Evolutionary conservation across 2,113 vertebrate species (phyloP), one percentile per base, ranked within the genome.

Genomic region (Triplophysa siluroides): DNA sequence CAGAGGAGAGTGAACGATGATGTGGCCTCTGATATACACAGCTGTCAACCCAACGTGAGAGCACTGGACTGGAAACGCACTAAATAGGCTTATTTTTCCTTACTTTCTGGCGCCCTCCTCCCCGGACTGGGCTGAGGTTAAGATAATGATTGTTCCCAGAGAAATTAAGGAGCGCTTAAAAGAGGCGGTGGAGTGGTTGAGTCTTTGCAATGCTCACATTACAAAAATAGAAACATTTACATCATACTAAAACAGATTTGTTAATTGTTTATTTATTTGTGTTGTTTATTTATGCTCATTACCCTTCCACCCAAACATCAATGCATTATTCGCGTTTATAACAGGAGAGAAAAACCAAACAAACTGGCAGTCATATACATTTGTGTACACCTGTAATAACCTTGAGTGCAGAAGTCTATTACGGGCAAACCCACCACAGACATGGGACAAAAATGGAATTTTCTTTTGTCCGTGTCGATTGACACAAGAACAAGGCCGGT

Each of bases 401-500:
- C 13, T 52, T 14, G 33, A 69, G 50, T 54, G 45, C 45, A 56
- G 24, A 33, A 9, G 7, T 26, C 26, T 33, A 33, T 74, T 38
- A 38, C 43, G 85, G 78, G 64, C 83, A 54, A 6, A 78, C 84
- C 78, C 82, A 81, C 58, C 52, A 83, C 62, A 73, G 38, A 66
- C 78, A 71, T 76, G 62, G 23, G 58, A 76, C 83, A 74, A 87
- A 89, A 88, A 76, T 38, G 87, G 78, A 87, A 88, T 89, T 90
- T 87, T 84, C 84, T 54, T 87, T 21, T 19, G 29, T 88, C 83
- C 56, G 77, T 54, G 78, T 71, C 90, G 91, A 90, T 91, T 91
- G 93, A 45, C 33, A 91, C 89, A 92, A 86, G 91, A 93, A 92
- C 95, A 94, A 95, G 94, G 95, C 95, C 94, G 92, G 93, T 93